Evolutionary conservation across 1,140 invertebrate genomes (phyloP).

Genomic region (Tetranychus cinnabarinus): DNA sequence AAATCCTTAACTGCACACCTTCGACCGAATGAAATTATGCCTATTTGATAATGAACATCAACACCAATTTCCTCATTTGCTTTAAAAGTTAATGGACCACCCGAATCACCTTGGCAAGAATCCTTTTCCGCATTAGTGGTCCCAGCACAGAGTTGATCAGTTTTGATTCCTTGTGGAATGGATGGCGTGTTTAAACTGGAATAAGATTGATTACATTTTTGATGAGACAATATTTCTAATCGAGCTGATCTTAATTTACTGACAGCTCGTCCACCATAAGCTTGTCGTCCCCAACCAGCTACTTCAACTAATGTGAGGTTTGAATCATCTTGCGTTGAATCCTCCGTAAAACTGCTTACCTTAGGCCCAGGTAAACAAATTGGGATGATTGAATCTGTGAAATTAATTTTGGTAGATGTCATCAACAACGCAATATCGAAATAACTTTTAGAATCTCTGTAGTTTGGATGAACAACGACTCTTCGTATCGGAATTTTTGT

Average conservation of each 20-base stretch:
- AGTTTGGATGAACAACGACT: neutral
- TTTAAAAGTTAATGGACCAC: slow-evolving; percentile 20
- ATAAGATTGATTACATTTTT: slow-evolving; percentile 58
- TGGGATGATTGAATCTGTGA: neutral
- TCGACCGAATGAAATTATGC: slow-evolving; percentile 32
- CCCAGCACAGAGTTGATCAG: slow-evolving; percentile 52
- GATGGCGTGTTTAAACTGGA: slow-evolving; percentile 53
- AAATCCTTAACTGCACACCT: slow-evolving; percentile 14
- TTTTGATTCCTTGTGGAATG: slow-evolving; percentile 26
- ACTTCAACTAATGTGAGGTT: neutral
- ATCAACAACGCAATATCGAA: slow-evolving; percentile 6
- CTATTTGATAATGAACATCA: slow-evolving; percentile 23
- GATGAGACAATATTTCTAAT: slow-evolving; percentile 67
- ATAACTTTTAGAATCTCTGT: neutral
- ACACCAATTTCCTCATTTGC: slow-evolving; percentile 32
- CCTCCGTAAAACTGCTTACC: neutral
- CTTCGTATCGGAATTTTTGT: neutral
- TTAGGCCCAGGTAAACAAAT: neutral
- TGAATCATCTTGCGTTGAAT: neutral
- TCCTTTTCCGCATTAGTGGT: slow-evolving; percentile 72
- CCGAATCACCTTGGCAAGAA: slow-evolving; percentile 42
- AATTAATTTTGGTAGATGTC: neutral
- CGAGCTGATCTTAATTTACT: slow-evolving; percentile 65
- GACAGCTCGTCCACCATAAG: slow-evolving; percentile 41
- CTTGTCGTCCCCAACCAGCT: slow-evolving; percentile 4